Evolutionary conservation across 2,113 vertebrate genomes (phyloP).

Genomic region (Percina caprodes): DNA sequence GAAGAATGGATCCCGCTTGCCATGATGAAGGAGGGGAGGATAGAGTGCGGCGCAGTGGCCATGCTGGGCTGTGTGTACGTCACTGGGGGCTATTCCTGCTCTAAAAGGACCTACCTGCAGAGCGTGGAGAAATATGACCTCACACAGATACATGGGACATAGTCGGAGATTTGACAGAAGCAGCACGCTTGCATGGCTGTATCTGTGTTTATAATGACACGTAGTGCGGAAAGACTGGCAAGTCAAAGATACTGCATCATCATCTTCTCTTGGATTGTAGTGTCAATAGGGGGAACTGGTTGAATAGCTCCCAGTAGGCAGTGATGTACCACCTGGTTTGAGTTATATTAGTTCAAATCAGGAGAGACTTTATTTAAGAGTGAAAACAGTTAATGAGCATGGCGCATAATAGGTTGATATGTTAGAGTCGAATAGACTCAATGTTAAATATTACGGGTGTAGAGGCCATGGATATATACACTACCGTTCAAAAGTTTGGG

Average conservation of each 20-base stretch:
- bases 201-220: conserved; percentile 81
- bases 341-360: not conserved
- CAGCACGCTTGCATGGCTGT: conserved; percentile 85
- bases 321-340: conserved; percentile 3
- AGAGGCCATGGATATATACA: too few relatives aligned
- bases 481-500: too few relatives aligned
- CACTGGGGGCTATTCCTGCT: conserved; percentile 87
- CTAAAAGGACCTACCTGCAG: conserved; percentile 86
- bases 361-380: too few relatives aligned
- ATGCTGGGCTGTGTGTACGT: conserved; percentile 87
- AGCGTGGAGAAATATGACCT: conserved; percentile 87
- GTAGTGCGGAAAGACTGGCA: not conserved
- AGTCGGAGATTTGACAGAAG: conserved; percentile 82
- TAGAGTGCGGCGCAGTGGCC: conserved; percentile 81
- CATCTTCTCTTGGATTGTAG: not conserved
- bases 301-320: not conserved
- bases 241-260: conserved; percentile 7
- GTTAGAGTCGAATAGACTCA: too few relatives aligned
- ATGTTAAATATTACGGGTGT: too few relatives aligned
- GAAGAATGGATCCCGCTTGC: conserved; percentile 84
- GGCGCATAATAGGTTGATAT: too few relatives aligned
- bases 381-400: too few relatives aligned
- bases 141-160: conserved; percentile 85
- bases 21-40: conserved; percentile 86
- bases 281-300: conserved; percentile 1